Evolutionary conservation across 2,888 invertebrate species (phyloP), one percentile per base, ranked within the genome.

Genomic region (Molanna angustata): DNA sequence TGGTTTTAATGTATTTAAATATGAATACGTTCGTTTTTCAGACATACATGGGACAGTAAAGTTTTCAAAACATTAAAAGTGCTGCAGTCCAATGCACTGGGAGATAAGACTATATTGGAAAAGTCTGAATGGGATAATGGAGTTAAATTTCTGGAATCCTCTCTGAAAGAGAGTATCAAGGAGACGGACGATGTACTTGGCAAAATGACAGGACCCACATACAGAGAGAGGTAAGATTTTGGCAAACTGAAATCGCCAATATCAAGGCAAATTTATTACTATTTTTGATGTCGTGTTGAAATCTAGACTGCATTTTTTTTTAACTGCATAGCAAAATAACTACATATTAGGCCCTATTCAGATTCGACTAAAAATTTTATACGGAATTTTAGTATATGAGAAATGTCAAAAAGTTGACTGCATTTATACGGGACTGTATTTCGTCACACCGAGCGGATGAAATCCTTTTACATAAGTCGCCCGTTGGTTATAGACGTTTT

Each of bases 51-150:
- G 95, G 94, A 95, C 68, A 82, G 84, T 61, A 94, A 94, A 72
- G 88, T 84, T 3, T 80, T 83, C 2, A 86, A 87, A 66, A 85
- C 87, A 71, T 71, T 96, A 14, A 78, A 93, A 13, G 93, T 97
- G 3, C 90, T 98, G 52, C 98, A 99, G 68, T 70, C 94, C 53
- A 98, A 96, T 71, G 90, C 94, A 0, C 72, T 99, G 17, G 96
- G 97, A 68, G 94, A 95, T 70, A 80, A 88, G 7, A 85, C 85
- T 22, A 86, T 95, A 6, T 84, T 84, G 49, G 90, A 93, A 66
- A 91, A 92, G 69, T 73, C 81, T 13, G 89, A 92, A 58, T 95
- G 94, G 94, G 92, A 94, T 68, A 76, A 80, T 43, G 92, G 94
- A 1, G 84, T 91, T 9, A 81, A 82, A 64, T 94, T 94, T 68